Evolutionary conservation across 2,113 vertebrate genomes (phyloP).

Genomic region (Oncorhynchus clarkii): DNA sequence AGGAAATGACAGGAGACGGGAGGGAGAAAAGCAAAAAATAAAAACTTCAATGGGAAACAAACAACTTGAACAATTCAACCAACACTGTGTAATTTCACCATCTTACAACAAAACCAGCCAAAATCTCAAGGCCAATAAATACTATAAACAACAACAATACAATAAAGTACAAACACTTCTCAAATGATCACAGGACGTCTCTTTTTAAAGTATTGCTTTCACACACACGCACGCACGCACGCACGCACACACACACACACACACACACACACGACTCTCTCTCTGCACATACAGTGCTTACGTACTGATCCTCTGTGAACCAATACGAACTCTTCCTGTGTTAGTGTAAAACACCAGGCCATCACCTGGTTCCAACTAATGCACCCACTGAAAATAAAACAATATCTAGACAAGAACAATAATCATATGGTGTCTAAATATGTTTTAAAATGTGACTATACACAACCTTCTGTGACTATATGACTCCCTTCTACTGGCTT

Average conservation of each 20-base stretch:
- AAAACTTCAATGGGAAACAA: constrained; percentile 42
- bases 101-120: constrained; percentile 57
- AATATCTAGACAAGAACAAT: constrained; percentile 6
- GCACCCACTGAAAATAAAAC: constrained; percentile 26
- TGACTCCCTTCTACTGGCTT: background rate
- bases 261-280: constrained; percentile 6
- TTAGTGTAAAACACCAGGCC: constrained; percentile 56
- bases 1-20: constrained; percentile 51
- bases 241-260: constrained; percentile 7
- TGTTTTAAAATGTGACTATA: background rate
- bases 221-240: constrained; percentile 5
- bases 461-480: too few species aligned
- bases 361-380: background rate
- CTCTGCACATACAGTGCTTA: background rate
- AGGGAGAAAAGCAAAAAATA: constrained; percentile 46
- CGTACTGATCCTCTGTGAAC: constrained; percentile 18
- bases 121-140: constrained; percentile 74
- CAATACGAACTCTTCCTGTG: constrained; percentile 39
- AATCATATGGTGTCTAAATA: background rate
- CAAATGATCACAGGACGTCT: constrained; percentile 20
- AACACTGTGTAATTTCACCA: constrained; percentile 57
- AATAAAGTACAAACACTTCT: constrained; percentile 45
- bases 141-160: constrained; percentile 61
- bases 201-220: constrained; percentile 32
- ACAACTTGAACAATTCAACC: constrained; percentile 39